Evolutionary conservation across 2,113 vertebrate genomes (phyloP), one percentile per base, ranked within the genome.

Genomic region (Naja naja): DNA sequence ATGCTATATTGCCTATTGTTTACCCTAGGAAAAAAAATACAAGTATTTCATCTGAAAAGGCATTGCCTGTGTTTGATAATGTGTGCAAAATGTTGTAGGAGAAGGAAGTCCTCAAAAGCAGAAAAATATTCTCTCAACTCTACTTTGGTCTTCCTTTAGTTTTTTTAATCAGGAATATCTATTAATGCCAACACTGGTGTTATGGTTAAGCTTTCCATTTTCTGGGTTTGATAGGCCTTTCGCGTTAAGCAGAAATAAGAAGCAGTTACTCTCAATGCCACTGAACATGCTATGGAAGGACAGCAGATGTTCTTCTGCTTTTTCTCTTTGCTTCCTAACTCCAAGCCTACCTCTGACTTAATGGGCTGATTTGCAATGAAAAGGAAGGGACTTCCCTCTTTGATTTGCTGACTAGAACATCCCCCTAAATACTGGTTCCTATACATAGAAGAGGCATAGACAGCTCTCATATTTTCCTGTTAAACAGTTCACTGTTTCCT

Each of bases 131-230:
- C 69, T 14, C n/a, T n/a, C 60, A 16, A 34, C 95, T 93, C 90
- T 55, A 94, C 90, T 96, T 96, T 94, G 47, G 56, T 94, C 92
- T 53, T 95, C 93, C 95, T 89, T 95, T 89, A 60, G 49, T 95
- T 95, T 95, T 95, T 60, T 93, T 95, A 91, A 95, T 92, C 95
- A 93, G 91, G 87, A 94, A 69, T 96, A 92, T 95, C 93, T 96
- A 90, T 96, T 95, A 95, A 52, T 9, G 1, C 95, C 93, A 90
- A 64, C 93, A 90, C 45, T 56, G 1, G 60, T 4, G 10, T 64
- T 30, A 30, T 64, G 11, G 93, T 96, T 94, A 96, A 96, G 93
- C 45, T 93, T 95, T 96, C 89, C 16, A 2, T 95, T 96, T 96
- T 95, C 60, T 95, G 90, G 22, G 47, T 96, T 95, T 94, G 91